These are phyloP conservation scores for Ascidia mentula DNA, from an alignment of 23 tunicate genomes.

Conservation along the genomic window DNA sequence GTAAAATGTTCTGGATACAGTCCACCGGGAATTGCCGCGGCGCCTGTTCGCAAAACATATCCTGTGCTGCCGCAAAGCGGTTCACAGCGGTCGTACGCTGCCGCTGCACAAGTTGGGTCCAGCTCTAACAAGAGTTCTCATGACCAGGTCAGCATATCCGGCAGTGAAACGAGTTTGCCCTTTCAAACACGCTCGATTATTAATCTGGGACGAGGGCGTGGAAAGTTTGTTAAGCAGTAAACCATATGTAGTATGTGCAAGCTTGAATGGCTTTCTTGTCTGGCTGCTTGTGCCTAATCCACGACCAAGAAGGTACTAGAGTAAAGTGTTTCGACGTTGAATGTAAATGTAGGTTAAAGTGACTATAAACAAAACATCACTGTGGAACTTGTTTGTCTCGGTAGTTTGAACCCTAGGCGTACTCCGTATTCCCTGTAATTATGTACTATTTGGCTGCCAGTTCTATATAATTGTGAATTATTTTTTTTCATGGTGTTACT, in stretches of 20 bases:
- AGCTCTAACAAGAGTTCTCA: background rate
- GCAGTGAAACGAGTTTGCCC: background rate
- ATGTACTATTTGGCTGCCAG: too few species aligned
- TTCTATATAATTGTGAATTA: too few species aligned
- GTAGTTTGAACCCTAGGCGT: too few species aligned
- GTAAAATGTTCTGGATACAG: background rate
- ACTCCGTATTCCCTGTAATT: too few species aligned
- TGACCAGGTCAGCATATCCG: background rate
- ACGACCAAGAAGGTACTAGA: background rate
- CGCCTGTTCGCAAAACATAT: background rate
- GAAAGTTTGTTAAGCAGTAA: background rate
- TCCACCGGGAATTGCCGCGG: background rate
- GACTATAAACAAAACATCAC: too few species aligned
- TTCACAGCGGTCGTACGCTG: background rate
- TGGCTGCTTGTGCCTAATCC: background rate
- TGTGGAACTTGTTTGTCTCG: too few species aligned
- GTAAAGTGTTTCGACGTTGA: too few species aligned
- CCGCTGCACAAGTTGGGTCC: background rate
- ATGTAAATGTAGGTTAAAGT: slow-evolving; percentile 1
- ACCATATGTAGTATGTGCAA: background rate
- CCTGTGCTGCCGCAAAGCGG: background rate
- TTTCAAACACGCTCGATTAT: background rate
- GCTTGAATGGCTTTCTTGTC: background rate
- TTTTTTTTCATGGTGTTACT: too few species aligned
- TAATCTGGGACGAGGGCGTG: background rate